A percentile compares a stretch with the other conserved stretches of the same genome.
These are phyloP conservation scores for Ahaetulla prasina DNA, from an alignment of 2,113 vertebrate genomes.

Conservation along the genomic window DNA sequence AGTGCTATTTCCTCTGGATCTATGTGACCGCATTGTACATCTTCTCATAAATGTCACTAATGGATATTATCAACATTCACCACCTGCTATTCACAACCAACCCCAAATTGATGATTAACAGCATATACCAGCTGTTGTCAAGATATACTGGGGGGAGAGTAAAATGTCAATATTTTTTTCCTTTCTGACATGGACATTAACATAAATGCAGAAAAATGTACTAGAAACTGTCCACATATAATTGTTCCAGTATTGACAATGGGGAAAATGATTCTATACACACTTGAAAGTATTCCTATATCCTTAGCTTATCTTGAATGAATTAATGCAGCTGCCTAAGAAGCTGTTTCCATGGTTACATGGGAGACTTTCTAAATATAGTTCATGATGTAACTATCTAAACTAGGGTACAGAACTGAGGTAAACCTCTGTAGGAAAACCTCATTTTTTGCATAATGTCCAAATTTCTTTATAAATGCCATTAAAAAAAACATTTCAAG, in stretches of 20 bases:
- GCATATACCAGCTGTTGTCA: neutral
- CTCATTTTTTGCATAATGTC: constrained; percentile 33
- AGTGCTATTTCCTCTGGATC: neutral
- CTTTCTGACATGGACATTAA: neutral
- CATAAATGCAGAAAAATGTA: constrained; percentile 2
- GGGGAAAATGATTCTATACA: constrained; percentile 40
- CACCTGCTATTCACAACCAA: neutral
- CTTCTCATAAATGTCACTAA: neutral
- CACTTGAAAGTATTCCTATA: constrained; percentile 54
- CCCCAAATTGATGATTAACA: neutral
- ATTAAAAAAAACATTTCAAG: constrained; percentile 40
- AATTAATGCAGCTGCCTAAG: constrained; percentile 56
- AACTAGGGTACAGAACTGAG: constrained; percentile 45
- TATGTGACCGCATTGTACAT: neutral
- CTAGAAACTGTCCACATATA: neutral
- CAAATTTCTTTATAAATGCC: constrained; percentile 31
- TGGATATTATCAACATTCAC: neutral
- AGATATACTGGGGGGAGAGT: neutral
- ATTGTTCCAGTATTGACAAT: constrained; percentile 1
- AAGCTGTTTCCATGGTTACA: constrained; percentile 67
- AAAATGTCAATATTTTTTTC: neutral
- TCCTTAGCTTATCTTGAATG: constrained; percentile 53
- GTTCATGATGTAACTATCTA: constrained; percentile 59
- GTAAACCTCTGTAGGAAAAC: constrained; percentile 48
- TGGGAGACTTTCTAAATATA: constrained; percentile 63